Conservation (phyloP, 2,797 vertebrate genomes). For the Ctenochaetus hawaiiensis region DNA sequence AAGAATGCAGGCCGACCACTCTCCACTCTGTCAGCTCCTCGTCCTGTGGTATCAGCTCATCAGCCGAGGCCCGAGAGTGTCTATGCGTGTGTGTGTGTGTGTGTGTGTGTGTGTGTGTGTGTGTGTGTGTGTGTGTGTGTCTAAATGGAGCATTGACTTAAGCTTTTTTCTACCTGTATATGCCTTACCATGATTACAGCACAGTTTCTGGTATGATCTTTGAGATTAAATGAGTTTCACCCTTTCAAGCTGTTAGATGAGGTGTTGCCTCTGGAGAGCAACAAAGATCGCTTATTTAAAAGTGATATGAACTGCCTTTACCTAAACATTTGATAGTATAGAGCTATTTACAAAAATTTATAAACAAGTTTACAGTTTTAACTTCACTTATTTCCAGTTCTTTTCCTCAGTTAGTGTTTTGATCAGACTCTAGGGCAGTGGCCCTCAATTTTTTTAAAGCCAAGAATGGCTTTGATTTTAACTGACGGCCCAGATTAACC, state of each 20-base stretch:
- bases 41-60: constrained; percentile 63
- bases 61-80: constrained; percentile 23
- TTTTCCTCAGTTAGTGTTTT: background rate
- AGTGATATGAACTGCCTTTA: background rate
- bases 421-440: background rate
- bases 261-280: background rate
- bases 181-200: constrained; percentile 11
- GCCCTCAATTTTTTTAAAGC: background rate
- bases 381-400: background rate
- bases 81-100: constrained; percentile 1
- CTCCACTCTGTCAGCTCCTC: constrained; percentile 67
- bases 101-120: background rate
- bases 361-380: background rate
- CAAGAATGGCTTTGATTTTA: constrained; percentile 14
- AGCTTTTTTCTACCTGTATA: constrained; percentile 17
- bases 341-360: background rate
- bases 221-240: constrained; percentile 30
- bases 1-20: constrained; percentile 78
- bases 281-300: background rate
- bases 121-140: constrained; percentile 7
- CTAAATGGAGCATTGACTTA: constrained; percentile 10
- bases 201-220: constrained; percentile 20
- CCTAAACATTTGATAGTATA: background rate
- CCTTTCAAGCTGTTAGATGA: constrained; percentile 4
- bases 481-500: background rate